phyloP scores from a whole-genome alignment of 2,113 vertebrate genomes.

The Pristiophorus japonicus region DNA sequence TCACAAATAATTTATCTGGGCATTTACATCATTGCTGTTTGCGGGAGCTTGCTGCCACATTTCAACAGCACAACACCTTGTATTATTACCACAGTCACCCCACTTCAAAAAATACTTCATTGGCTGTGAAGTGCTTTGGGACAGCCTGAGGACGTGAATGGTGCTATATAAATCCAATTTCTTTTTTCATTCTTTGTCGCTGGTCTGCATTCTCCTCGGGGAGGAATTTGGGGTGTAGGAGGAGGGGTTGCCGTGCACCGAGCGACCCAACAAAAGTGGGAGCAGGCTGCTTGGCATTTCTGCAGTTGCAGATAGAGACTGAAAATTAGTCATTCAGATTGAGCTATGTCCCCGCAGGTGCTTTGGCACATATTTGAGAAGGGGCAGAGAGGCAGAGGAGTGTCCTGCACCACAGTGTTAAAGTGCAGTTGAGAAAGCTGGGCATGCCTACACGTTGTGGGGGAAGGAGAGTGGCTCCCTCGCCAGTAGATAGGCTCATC shows the following conservation, averaged over 20 bases:
- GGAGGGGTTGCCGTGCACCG: background rate
- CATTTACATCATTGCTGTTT: background rate
- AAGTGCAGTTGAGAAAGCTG: background rate
- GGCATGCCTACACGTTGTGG: no score
- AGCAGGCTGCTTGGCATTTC: background rate
- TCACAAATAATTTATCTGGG: no score
- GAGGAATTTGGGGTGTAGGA: background rate
- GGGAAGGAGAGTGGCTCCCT: no score
- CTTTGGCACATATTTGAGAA: background rate
- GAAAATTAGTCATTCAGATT: background rate
- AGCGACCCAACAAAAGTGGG: background rate
- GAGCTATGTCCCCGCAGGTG: background rate
- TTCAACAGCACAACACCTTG: no score
- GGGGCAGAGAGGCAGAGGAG: background rate
- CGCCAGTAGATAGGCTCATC: background rate
- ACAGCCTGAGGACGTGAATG: background rate
- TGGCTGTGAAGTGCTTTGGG: background rate
- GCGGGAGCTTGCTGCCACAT: background rate
- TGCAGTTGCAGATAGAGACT: background rate
- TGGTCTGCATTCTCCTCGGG: background rate
- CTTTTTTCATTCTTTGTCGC: background rate
- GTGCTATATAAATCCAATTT: background rate
- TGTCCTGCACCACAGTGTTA: background rate
- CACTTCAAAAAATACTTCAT: background rate
- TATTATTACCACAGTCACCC: background rate